A percentile compares a stretch with the other conserved stretches of the same genome.
These are phyloP conservation scores for Listronotus oregonensis DNA, from an alignment of 1,140 invertebrate species.

Conservation along the genomic window DNA sequence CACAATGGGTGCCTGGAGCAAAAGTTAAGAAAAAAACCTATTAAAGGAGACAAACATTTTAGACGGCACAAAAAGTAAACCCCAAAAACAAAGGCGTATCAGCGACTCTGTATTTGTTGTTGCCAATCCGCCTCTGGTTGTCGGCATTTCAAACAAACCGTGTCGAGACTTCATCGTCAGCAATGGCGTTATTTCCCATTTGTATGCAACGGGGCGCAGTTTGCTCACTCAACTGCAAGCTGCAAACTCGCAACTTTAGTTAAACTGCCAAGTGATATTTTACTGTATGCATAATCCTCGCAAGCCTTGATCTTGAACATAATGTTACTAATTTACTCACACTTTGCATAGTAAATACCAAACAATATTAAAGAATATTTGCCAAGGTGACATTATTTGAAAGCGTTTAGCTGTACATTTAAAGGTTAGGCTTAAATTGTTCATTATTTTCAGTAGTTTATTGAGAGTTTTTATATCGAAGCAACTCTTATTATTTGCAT, in stretches of 20 bases:
- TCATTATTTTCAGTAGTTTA: slow-evolving; percentile 11
- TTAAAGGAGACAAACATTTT: too few relatives aligned
- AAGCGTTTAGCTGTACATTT: slow-evolving; percentile 26
- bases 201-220: slow-evolving; percentile 24
- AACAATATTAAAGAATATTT: slow-evolving; percentile 20
- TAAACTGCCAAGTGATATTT: slow-evolving; percentile 29
- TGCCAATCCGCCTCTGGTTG: slow-evolving; percentile 5
- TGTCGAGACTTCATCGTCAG: slow-evolving; percentile 20
- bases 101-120: too few relatives aligned
- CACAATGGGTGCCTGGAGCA: too few relatives aligned
- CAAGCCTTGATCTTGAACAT: slow-evolving; percentile 31
- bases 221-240: slow-evolving; percentile 22
- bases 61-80: neutral
- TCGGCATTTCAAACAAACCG: slow-evolving; percentile 15
- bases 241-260: slow-evolving; percentile 29
- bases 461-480: neutral
- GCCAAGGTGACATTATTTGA: slow-evolving; percentile 11
- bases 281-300: slow-evolving; percentile 29
- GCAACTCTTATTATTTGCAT: too few relatives aligned
- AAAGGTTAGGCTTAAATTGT: slow-evolving; percentile 15
- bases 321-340: slow-evolving; percentile 33
- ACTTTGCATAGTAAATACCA: slow-evolving; percentile 34
- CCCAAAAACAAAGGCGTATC: neutral
- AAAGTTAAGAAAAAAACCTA: too few relatives aligned
- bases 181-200: slow-evolving; percentile 19